These are phyloP conservation scores for Dryocosmus kuriphilus DNA, from an alignment of 2,888 invertebrate genomes.

Conservation along the genomic window DNA sequence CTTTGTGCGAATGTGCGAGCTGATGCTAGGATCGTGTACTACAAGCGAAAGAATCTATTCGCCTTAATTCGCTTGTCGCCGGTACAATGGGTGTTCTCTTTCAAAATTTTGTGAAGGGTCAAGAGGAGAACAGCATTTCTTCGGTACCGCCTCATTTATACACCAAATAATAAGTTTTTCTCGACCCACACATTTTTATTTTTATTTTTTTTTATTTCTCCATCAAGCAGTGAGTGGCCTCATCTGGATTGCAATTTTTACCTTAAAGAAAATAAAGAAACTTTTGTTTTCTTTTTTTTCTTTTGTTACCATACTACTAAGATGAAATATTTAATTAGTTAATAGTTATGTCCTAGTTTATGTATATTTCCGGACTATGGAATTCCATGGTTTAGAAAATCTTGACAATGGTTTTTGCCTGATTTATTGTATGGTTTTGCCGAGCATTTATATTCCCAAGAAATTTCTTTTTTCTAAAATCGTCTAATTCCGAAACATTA, in stretches of 20 bases:
- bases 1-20: neutral
- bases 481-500: too few relatives aligned
- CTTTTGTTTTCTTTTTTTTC: too few relatives aligned
- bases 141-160: neutral
- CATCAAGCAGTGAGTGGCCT: neutral
- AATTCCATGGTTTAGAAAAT: too few relatives aligned
- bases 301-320: too few relatives aligned
- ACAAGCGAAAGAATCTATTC: constrained; percentile 61
- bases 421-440: too few relatives aligned
- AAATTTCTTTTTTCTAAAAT: too few relatives aligned
- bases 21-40: constrained; percentile 30
- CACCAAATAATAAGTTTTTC: neutral
- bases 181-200: neutral
- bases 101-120: constrained; percentile 45
- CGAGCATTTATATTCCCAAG: too few relatives aligned
- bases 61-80: constrained; percentile 63
- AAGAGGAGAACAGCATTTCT: neutral
- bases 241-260: neutral
- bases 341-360: too few relatives aligned
- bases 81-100: constrained; percentile 61
- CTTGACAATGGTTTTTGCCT: too few relatives aligned
- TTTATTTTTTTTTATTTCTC: neutral
- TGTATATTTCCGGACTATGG: too few relatives aligned
- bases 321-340: too few relatives aligned
- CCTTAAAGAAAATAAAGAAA: too few relatives aligned